Base-by-base conservation (phyloP, 2,888 invertebrate genomes). In the Torymus texanus region DNA sequence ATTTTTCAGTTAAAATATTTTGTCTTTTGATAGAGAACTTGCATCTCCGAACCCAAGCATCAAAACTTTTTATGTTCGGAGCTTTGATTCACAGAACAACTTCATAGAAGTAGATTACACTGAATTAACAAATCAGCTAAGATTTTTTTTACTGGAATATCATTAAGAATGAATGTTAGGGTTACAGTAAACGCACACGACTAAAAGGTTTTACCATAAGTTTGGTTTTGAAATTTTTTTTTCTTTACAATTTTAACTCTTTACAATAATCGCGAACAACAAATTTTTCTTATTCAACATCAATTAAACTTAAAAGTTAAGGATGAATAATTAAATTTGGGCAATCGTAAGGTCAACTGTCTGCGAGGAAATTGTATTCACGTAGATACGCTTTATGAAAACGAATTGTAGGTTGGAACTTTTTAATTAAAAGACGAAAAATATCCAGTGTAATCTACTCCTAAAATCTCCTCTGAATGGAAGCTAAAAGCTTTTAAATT, bases 1-100 rank as follows among this genome's bases (percentile, higher is more conserved):
- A 75, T 72, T 61, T 53, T 41, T 41, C 41, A 21, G 65, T 79
- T 79, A 79, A 79, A 75, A 65, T 29, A 13, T 65, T 74, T 59
- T 53, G 11, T 50, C 56, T 59, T 63, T 75, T 53, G 18, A 41
- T 18, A n/a, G 59, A 67, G 41, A 51, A 14, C 24, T 51, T 58
- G 41, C 63, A 61, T 16, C 13, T 71, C 21, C 61, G 56, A 61
- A 61, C 24, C 21, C 56, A 75, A 75, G 55, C 29, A 56, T 53
- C 51, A 2, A 62, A 3, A 65, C 65, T 79, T 79, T 41, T 66
- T 8, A 8, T 41, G 18, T 63, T 74, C 58, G 50, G 53, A 41
- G 16, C 21, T 53, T 55, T 4, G 51, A 53, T 18, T 53, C 11
- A 55, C n/a, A 11, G 41, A 53, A 58, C 12, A 53, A 56, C 58